A percentile compares a stretch with the other conserved stretches of the same genome.
Evolutionary conservation across 2,888 invertebrate species (phyloP).

Genomic region (Platycnemis pennipes): DNA sequence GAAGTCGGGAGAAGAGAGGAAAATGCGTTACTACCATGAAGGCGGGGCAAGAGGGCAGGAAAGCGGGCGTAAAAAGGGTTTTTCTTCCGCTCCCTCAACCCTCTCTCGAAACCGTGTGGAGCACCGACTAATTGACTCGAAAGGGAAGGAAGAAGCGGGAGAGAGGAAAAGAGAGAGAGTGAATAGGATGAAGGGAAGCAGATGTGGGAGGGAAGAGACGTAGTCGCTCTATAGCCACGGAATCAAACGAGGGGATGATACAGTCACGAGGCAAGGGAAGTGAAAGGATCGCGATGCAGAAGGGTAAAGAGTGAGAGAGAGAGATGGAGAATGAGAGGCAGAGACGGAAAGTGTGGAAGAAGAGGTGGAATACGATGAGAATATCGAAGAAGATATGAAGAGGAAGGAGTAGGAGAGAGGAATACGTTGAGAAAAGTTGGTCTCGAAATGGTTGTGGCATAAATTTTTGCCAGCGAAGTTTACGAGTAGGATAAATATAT

Average conservation of each 20-base stretch:
- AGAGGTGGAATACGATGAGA: not conserved
- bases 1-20: not conserved
- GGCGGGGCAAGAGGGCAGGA: not conserved
- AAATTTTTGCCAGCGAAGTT: no score
- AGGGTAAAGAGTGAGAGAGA: no score
- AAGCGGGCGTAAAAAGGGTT: not conserved
- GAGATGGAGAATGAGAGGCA: no score
- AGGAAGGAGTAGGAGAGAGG: no score
- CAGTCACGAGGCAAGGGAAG: not conserved
- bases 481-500: no score
- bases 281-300: not conserved
- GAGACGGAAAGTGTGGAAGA: not conserved
- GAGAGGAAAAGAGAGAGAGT: not conserved
- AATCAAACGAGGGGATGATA: not conserved
- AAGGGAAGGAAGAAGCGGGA: not conserved
- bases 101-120: not conserved
- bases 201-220: not conserved
- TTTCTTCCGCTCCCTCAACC: not conserved
- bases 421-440: no score
- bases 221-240: not conserved
- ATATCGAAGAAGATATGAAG: no score
- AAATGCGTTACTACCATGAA: not conserved
- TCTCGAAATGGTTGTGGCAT: no score
- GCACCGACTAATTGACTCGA: conserved; percentile 2
- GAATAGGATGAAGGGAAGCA: not conserved